A percentile compares a stretch with the other conserved stretches of the same genome.
These are phyloP conservation scores for Muscidifurax raptorellus DNA, from an alignment of 1,140 invertebrate species.

Conservation along the genomic window DNA sequence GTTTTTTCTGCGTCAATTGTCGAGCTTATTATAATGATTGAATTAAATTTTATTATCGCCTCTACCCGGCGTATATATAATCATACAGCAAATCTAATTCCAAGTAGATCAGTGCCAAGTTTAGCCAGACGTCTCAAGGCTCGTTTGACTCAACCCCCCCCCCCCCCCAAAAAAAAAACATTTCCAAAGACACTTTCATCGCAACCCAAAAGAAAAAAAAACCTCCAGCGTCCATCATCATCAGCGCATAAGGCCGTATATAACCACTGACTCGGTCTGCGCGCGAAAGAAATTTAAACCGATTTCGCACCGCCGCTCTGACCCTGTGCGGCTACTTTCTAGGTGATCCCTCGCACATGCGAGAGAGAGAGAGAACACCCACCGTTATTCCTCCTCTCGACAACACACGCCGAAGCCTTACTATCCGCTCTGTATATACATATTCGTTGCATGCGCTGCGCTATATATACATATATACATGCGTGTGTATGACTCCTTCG, in stretches of 20 bases:
- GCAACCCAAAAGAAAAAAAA: neutral
- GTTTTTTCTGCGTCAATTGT: too few species aligned
- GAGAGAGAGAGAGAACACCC: neutral
- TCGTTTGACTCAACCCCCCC: too few species aligned
- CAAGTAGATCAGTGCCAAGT: neutral
- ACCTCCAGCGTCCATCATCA: neutral
- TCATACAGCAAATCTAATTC: neutral
- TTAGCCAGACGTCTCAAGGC: neutral
- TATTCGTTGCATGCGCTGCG: neutral
- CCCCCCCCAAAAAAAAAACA: too few species aligned
- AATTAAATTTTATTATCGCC: too few species aligned
- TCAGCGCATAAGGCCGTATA: neutral
- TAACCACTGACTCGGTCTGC: neutral
- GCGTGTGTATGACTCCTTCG: neutral
- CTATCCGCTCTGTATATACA: neutral
- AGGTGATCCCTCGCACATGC: slow-evolving; percentile 38
- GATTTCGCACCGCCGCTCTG: slow-evolving; percentile 1
- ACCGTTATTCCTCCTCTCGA: neutral
- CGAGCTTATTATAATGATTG: too few species aligned
- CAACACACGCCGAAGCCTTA: slow-evolving; percentile 4
- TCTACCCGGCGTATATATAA: too few species aligned
- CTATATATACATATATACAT: too few species aligned
- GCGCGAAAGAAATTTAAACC: slow-evolving; percentile 45
- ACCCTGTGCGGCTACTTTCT: slow-evolving; percentile 30
- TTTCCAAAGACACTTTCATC: too few species aligned